Evolutionary conservation across 2,797 vertebrate genomes (phyloP).

Genomic region (Sebastes variabilis): DNA sequence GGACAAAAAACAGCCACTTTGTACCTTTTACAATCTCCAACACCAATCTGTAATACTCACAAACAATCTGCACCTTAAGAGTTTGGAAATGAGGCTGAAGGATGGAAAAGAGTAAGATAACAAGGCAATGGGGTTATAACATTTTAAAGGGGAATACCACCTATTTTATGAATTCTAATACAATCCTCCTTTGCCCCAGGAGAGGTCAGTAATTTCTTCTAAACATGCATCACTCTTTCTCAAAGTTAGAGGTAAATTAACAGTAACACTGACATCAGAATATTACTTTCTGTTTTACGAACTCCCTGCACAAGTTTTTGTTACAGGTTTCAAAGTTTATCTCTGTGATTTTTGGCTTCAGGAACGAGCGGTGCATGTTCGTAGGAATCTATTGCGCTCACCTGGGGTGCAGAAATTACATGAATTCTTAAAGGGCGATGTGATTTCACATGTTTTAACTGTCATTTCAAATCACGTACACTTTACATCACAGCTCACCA

Average conservation of each 20-base stretch:
- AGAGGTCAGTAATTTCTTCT: neutral
- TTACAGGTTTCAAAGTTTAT: neutral
- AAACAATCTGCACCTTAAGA: constrained; percentile 26
- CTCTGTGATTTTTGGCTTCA: neutral
- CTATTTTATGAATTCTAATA: constrained; percentile 13
- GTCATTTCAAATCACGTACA: neutral
- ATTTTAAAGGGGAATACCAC: constrained; percentile 15
- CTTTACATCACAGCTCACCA: neutral
- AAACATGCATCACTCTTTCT: neutral
- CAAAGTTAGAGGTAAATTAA: neutral
- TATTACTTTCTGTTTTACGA: neutral
- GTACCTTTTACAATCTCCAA: constrained; percentile 31
- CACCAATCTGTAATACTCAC: constrained; percentile 23
- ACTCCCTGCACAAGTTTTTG: neutral
- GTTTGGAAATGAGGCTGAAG: constrained; percentile 7
- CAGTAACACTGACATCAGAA: neutral
- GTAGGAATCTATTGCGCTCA: neutral
- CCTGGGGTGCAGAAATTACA: neutral
- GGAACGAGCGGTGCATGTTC: neutral
- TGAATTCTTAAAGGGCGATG: neutral
- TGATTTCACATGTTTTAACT: neutral
- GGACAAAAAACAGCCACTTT: constrained; percentile 15
- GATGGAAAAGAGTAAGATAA: neutral
- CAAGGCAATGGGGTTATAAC: constrained; percentile 14
- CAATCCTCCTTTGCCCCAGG: neutral